phyloP scores from a whole-genome alignment of 2,113 vertebrate genomes.

The Zosterops japonicus region DNA sequence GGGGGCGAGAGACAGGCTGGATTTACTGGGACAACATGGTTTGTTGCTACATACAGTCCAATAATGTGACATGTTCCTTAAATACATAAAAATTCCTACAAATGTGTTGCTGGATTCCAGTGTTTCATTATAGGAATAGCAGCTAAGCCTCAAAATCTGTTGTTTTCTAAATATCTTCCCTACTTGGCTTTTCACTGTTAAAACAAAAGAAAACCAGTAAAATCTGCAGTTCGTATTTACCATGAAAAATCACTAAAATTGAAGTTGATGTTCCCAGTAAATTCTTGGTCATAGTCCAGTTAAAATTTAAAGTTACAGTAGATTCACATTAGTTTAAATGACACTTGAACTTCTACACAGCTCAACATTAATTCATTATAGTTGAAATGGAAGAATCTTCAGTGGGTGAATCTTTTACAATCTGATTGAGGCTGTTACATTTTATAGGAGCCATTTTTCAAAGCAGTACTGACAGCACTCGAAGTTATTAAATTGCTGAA shows the following conservation, averaged over 20 bases:
- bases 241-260: slow-evolving; percentile 58
- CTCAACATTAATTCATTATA: slow-evolving; percentile 96
- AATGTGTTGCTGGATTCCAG: not conserved
- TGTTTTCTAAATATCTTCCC: not conserved
- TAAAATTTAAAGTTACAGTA: slow-evolving; percentile 74
- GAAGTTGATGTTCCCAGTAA: slow-evolving; percentile 65
- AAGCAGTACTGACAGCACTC: slow-evolving; percentile 94
- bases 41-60: not conserved
- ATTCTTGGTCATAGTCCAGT: slow-evolving; percentile 65
- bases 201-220: slow-evolving; percentile 58
- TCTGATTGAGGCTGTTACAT: slow-evolving; percentile 98
- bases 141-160: not conserved
- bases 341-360: slow-evolving; percentile 92
- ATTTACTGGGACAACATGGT: not conserved
- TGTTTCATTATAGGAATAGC: not conserved
- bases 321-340: slow-evolving; percentile 88
- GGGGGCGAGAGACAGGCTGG: not conserved
- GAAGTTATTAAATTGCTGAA: slow-evolving; percentile 97
- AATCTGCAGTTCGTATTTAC: slow-evolving; percentile 45
- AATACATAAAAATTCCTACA: not conserved
- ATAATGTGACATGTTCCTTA: not conserved
- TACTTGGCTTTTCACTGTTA: not conserved
- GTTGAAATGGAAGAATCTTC: slow-evolving; percentile 84
- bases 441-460: slow-evolving; percentile 99
- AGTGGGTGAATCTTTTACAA: slow-evolving; percentile 87